Evolutionary conservation across 2,888 invertebrate genomes (phyloP).

Genomic region (Polietes domitor): DNA sequence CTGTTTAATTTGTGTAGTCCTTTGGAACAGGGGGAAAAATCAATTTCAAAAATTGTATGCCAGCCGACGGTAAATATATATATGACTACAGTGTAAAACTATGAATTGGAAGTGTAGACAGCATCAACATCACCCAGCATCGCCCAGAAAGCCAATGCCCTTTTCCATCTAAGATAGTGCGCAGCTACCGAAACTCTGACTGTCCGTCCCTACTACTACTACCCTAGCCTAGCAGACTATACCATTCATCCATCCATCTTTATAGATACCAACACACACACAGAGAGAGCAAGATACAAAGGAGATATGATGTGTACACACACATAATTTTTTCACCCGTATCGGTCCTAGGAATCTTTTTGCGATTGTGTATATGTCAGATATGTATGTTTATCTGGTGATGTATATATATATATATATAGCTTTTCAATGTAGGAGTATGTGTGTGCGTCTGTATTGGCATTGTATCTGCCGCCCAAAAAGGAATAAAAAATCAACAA

Average conservation of each 20-base stretch:
- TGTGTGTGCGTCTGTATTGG: conserved; percentile 41
- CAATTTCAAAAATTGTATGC: too few relatives aligned
- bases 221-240: too few relatives aligned
- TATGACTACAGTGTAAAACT: too few relatives aligned
- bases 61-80: neutral
- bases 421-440: conserved; percentile 7
- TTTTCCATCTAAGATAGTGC: conserved; percentile 77
- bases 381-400: neutral
- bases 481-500: neutral
- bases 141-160: conserved; percentile 75
- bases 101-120: neutral
- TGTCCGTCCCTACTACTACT: neutral
- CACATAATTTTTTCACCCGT: neutral
- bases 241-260: neutral
- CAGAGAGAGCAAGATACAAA: conserved; percentile 26
- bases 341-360: conserved; percentile 3
- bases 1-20: too few relatives aligned
- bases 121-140: neutral
- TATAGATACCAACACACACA: neutral
- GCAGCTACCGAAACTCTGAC: conserved; percentile 51
- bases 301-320: conserved; percentile 6
- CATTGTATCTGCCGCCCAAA: neutral
- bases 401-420: neutral
- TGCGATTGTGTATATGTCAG: conserved; percentile 16
- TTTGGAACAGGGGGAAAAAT: too few relatives aligned